Evolutionary conservation across 2,797 vertebrate genomes (phyloP).

Genomic region (Lindbergichthys nudifrons): DNA sequence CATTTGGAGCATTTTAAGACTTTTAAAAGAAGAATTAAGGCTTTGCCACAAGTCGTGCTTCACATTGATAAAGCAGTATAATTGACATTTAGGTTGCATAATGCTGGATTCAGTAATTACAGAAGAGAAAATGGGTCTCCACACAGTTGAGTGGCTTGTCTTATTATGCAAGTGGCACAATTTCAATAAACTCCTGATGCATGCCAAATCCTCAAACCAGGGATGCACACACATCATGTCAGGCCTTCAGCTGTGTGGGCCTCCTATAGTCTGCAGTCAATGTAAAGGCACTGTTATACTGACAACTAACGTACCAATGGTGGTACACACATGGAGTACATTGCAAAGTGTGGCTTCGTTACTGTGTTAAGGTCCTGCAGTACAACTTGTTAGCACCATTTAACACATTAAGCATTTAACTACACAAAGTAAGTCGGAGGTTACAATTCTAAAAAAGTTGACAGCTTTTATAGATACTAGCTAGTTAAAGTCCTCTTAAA

Average conservation of each 20-base stretch:
- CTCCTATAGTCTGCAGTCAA: conserved; percentile 40
- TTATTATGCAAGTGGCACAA: conserved; percentile 62
- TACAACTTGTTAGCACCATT: not conserved
- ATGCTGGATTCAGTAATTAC: conserved; percentile 59
- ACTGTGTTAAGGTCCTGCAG: not conserved
- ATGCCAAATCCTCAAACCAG: conserved; percentile 44
- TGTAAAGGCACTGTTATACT: conserved; percentile 32
- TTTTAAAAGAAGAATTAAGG: conserved; percentile 42
- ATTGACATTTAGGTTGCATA: conserved; percentile 67
- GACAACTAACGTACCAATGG: not conserved
- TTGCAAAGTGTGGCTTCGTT: not conserved
- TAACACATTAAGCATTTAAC: not conserved
- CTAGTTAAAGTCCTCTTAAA: not conserved
- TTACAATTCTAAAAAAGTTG: conserved; percentile 15
- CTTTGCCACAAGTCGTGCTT: conserved; percentile 43
- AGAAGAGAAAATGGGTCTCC: conserved; percentile 16
- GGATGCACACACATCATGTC: conserved; percentile 30
- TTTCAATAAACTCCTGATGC: conserved; percentile 52
- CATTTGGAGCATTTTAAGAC: conserved; percentile 30
- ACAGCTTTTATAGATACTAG: not conserved
- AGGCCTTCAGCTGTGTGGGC: conserved; percentile 50
- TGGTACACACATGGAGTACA: conserved; percentile 6
- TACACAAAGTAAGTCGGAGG: not conserved
- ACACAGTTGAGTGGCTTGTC: conserved; percentile 52
- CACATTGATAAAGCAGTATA: conserved; percentile 41